These are phyloP conservation scores for Antheraea mylitta DNA, from an alignment of 1,140 invertebrate species.

Conservation along the genomic window DNA sequence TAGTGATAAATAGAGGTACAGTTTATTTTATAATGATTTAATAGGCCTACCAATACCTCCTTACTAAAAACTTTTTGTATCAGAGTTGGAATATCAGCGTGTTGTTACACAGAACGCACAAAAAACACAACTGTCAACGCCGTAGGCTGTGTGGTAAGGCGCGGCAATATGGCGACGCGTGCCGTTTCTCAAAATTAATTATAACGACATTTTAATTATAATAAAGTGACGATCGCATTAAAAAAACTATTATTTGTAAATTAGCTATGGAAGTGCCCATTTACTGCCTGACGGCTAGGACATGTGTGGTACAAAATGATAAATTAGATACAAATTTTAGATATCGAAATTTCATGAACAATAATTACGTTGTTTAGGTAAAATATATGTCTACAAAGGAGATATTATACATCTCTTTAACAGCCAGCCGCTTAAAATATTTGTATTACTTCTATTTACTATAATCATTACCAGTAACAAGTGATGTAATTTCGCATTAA, in stretches of 20 bases:
- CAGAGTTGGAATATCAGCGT: neutral
- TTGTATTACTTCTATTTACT: neutral
- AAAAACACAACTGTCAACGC: slow-evolving; percentile 21
- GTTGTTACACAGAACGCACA: slow-evolving; percentile 18
- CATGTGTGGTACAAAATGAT: neutral
- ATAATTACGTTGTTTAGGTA: no score
- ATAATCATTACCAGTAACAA: neutral
- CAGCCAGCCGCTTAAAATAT: neutral
- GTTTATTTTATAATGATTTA: slow-evolving; percentile 1
- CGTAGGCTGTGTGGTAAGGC: slow-evolving; percentile 11
- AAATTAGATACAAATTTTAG: neutral
- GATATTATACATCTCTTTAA: no score
- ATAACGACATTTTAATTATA: slow-evolving; percentile 46
- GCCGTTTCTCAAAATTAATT: slow-evolving; percentile 41
- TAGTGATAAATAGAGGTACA: no score
- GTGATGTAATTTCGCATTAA: neutral
- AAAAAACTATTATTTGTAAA: slow-evolving; percentile 23
- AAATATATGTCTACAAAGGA: no score
- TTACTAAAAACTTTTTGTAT: neutral
- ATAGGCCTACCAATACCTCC: neutral
- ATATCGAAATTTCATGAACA: no score
- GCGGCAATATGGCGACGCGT: slow-evolving; percentile 35
- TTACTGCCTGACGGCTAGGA: neutral
- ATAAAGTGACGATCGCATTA: slow-evolving; percentile 40
- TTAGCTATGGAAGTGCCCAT: slow-evolving; percentile 5